Evolutionary conservation across 2,113 vertebrate genomes (phyloP).

Genomic region (Neodontobutis hainanensis): DNA sequence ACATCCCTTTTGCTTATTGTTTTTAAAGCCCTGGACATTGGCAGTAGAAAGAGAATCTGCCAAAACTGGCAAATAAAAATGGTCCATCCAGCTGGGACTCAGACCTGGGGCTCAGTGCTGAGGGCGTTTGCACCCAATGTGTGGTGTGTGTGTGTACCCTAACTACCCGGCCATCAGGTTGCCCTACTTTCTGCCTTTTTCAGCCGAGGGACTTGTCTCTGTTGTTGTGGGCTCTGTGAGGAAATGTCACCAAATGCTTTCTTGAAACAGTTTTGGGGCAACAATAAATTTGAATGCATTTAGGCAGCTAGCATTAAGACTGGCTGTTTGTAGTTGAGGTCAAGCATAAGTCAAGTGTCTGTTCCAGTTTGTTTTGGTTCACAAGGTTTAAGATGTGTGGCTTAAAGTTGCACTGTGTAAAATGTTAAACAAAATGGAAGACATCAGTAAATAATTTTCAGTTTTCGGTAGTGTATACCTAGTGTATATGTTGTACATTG

Average conservation of each 20-base stretch:
- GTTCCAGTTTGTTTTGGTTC: background rate
- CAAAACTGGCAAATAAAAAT: too few species aligned
- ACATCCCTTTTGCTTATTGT: background rate
- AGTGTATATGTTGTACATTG: too few species aligned
- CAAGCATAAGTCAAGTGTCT: slow-evolving; percentile 1
- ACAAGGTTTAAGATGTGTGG: background rate
- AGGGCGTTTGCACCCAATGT: too few species aligned
- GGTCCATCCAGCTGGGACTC: too few species aligned
- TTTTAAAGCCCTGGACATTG: background rate
- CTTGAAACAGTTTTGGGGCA: background rate
- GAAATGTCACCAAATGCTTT: background rate
- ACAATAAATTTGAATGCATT: background rate
- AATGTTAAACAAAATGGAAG: too few species aligned
- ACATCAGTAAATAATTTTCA: too few species aligned
- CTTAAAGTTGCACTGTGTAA: background rate
- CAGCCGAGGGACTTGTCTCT: background rate
- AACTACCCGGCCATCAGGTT: background rate
- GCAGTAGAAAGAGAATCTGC: too few species aligned
- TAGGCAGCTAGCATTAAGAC: background rate
- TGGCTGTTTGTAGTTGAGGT: background rate
- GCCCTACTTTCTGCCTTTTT: background rate
- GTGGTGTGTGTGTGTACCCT: background rate
- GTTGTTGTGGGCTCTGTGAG: background rate
- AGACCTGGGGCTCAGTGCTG: too few species aligned
- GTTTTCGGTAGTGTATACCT: too few species aligned